Base-by-base conservation (phyloP, 2,888 invertebrate genomes). In the Vesta saturnalis region DNA sequence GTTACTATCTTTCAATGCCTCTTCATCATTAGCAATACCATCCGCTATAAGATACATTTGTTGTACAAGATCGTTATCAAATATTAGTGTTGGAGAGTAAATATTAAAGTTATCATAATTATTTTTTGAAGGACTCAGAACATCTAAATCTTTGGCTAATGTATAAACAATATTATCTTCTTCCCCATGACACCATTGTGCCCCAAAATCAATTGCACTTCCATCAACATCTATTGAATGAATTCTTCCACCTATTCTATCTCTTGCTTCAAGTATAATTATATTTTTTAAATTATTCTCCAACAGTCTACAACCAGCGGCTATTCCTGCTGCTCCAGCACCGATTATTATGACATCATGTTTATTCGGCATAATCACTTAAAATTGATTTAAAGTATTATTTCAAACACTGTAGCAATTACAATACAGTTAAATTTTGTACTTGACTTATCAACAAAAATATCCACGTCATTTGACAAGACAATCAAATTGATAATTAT, bases 311-410 rank as follows among this genome's bases (percentile, higher is more conserved):
- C 83, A 79, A 18, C 87, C 87, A 19, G 88, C 87, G 15, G 88
- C 85, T 62, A 89, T 82, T 3, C 89, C 89, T 22, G 88, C 81
- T 16, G 86, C 85, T 18, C 89, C 89, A 43, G 88, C 88, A 65
- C 90, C 90, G 65, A 89, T 81, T 47, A 90, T 86, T 65, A 89
- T 71, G 43, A 88, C 82, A 77, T 79, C 78, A 43, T 78, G 74
- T 14, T 23, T 64, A 15, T 59, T 49, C 64, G n/a, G n/a, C n/a
- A n/a, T n/a, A n/a, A 64, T 52, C n/a, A 8, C 47, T 49, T 49
- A 18, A 49, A 49, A 43, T 2, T 43, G 10, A 30, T 30, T 30
- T 30, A 30, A 30, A 30, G 5, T 6, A 30, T 6, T 6, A 30
- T 30, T 30, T 30, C 30, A 30, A 30, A 30, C 30, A 10, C 30